A percentile compares a stretch with the other conserved stretches of the same genome.
Conservation (phyloP, 2,888 invertebrate species). For the Macropis europaea region DNA sequence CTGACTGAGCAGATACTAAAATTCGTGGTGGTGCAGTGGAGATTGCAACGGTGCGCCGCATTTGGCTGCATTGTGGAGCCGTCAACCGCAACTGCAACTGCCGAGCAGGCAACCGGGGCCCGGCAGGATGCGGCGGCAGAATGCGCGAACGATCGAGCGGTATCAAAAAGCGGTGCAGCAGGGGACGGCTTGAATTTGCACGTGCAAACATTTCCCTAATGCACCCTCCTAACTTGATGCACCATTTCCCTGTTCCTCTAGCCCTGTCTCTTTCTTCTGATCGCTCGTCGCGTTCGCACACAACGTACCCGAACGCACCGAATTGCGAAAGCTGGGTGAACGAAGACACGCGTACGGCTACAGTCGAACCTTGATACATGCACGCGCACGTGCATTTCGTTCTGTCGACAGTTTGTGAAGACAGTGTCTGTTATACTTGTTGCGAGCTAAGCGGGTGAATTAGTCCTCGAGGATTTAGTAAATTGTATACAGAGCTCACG, state of each 20-base stretch:
- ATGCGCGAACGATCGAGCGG: constrained; percentile 53
- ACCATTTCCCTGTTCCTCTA: constrained; percentile 7
- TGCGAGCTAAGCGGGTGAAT: too few species aligned
- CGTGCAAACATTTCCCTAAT: constrained; percentile 68
- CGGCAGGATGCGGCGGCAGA: constrained; percentile 45
- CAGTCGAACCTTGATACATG: background rate
- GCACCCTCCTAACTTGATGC: constrained; percentile 46
- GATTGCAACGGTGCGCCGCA: constrained; percentile 51
- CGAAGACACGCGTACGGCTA: constrained; percentile 10
- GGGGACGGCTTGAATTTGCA: constrained; percentile 60
- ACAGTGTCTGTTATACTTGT: too few species aligned
- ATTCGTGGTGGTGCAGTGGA: constrained; percentile 22
- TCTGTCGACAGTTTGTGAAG: too few species aligned
- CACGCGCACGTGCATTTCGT: background rate
- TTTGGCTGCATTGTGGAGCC: constrained; percentile 70
- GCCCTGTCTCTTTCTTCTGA: constrained; percentile 15
- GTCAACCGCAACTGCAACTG: constrained; percentile 73
- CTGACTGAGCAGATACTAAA: constrained; percentile 40
- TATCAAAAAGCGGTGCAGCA: constrained; percentile 63
- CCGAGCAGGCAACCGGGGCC: constrained; percentile 55
- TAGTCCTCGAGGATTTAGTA: too few species aligned
- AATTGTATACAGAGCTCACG: too few species aligned
- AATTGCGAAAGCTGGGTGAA: constrained; percentile 26
- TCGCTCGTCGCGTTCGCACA: background rate
- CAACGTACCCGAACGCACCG: constrained; percentile 23